Evolutionary conservation across 2,888 invertebrate genomes (phyloP).

Genomic region (Taphrorychus bicolor): DNA sequence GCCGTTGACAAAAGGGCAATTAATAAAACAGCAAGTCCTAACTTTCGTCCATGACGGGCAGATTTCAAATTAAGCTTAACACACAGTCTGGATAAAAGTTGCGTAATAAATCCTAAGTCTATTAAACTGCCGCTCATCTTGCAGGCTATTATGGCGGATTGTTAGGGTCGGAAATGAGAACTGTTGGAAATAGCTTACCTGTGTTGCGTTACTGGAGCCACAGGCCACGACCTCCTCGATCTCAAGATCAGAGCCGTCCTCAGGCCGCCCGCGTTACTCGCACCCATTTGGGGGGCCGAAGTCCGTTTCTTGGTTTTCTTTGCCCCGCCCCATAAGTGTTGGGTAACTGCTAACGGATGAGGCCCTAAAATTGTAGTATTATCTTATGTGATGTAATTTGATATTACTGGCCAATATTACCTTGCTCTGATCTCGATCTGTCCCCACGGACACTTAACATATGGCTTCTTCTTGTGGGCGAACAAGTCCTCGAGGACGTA

Average conservation of each 20-base stretch:
- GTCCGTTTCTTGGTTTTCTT: slow-evolving; percentile 72
- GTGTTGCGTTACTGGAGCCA: slow-evolving; percentile 73
- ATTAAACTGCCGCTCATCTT: background rate
- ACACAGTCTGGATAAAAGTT: too few relatives aligned
- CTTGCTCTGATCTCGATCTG: slow-evolving; percentile 74
- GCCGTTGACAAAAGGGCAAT: too few relatives aligned
- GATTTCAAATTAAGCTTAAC: too few relatives aligned
- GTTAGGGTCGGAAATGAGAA: background rate
- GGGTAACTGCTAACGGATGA: slow-evolving; percentile 61
- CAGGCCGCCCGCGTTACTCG: slow-evolving; percentile 61
- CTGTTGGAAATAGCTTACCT: slow-evolving; percentile 67
- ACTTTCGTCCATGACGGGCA: too few relatives aligned
- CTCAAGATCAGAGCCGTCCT: slow-evolving; percentile 71
- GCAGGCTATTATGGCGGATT: background rate
- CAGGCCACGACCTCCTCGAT: slow-evolving; percentile 78
- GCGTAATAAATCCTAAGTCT: background rate
- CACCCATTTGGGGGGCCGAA: slow-evolving; percentile 75
- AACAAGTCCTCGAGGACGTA: slow-evolving; percentile 17
- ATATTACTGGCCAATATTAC: slow-evolving; percentile 2
- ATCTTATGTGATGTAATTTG: too few relatives aligned
- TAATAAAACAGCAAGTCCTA: too few relatives aligned
- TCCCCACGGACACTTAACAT: slow-evolving; percentile 64
- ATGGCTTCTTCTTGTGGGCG: slow-evolving; percentile 48
- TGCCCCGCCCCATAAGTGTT: slow-evolving; percentile 71
- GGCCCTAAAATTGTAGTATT: too few relatives aligned